phyloP scores from a whole-genome alignment of 1,140 invertebrate species.

The Micrasema minimum region DNA sequence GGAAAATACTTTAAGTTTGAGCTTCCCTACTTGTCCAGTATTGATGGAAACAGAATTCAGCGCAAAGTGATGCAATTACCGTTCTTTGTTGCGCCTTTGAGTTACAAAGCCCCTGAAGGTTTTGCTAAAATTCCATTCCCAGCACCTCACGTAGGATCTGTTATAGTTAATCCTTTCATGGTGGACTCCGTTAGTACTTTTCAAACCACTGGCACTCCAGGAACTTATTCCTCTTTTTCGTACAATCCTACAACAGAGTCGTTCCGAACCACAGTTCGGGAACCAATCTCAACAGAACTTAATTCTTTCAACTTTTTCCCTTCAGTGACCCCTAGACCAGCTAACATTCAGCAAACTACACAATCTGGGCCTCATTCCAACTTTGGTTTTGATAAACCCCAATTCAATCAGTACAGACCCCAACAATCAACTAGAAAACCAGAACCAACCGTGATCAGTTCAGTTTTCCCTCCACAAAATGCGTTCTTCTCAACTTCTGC shows the following conservation, averaged over 20 bases:
- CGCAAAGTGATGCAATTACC: slow-evolving; percentile 78
- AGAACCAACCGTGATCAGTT: slow-evolving; percentile 31
- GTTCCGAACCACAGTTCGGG: slow-evolving; percentile 30
- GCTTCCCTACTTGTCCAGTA: slow-evolving; percentile 80
- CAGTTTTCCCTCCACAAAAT: slow-evolving; percentile 30
- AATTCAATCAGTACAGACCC: slow-evolving; percentile 35
- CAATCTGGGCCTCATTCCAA: slow-evolving; percentile 25
- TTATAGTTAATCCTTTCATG: slow-evolving; percentile 72
- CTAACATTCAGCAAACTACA: slow-evolving; percentile 33
- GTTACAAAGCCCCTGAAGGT: slow-evolving; percentile 81
- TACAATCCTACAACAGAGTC: slow-evolving; percentile 49
- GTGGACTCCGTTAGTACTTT: slow-evolving; percentile 26
- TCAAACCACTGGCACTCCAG: slow-evolving; percentile 4
- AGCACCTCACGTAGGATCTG: slow-evolving; percentile 84
- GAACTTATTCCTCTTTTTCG: slow-evolving; percentile 40
- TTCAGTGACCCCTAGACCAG: slow-evolving; percentile 45
- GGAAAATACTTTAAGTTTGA: slow-evolving; percentile 82
- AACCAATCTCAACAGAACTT: slow-evolving; percentile 21
- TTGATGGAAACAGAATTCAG: slow-evolving; percentile 77
- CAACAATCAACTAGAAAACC: slow-evolving; percentile 38
- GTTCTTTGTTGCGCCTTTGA: slow-evolving; percentile 86
- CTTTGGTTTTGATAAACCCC: slow-evolving; percentile 35
- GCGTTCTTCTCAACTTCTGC: slow-evolving; percentile 44
- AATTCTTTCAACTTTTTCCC: slow-evolving; percentile 48
- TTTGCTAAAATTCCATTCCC: slow-evolving; percentile 87